Evolutionary conservation across 1,140 invertebrate genomes (phyloP).

Genomic region (Halyomorpha halys): DNA sequence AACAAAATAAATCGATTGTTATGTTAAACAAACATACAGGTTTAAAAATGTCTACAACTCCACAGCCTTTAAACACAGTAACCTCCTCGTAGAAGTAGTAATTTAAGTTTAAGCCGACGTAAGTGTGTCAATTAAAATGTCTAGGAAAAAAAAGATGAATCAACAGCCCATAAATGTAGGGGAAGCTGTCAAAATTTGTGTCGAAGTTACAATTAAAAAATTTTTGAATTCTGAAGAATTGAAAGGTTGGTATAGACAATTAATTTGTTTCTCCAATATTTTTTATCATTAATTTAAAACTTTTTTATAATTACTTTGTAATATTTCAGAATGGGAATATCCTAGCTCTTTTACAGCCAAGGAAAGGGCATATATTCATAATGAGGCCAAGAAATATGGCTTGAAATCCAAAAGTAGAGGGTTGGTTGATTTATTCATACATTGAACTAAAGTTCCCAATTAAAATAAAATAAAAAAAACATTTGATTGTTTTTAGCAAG

Average conservation of each 20-base stretch:
- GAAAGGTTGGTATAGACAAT: conserved; percentile 12
- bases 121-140: background rate
- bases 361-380: conserved; percentile 69
- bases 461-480: background rate
- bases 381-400: conserved; percentile 48
- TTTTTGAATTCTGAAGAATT: conserved; percentile 22
- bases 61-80: too few relatives aligned
- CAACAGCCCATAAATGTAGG: background rate
- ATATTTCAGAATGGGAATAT: conserved; percentile 42
- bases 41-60: too few relatives aligned
- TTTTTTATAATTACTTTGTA: background rate
- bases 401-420: conserved; percentile 64
- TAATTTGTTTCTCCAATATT: background rate
- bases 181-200: conserved; percentile 19
- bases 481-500: conserved; percentile 40
- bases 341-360: conserved; percentile 61
- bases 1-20: too few relatives aligned
- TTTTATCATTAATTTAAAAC: background rate
- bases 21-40: too few relatives aligned
- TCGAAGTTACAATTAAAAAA: conserved; percentile 23
- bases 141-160: conserved; percentile 1
- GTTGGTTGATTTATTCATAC: conserved; percentile 36
- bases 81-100: too few relatives aligned
- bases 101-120: too few relatives aligned
- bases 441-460: background rate